Conservation (phyloP, 2,113 vertebrate species). For the Neolamprologus hecqui region DNA sequence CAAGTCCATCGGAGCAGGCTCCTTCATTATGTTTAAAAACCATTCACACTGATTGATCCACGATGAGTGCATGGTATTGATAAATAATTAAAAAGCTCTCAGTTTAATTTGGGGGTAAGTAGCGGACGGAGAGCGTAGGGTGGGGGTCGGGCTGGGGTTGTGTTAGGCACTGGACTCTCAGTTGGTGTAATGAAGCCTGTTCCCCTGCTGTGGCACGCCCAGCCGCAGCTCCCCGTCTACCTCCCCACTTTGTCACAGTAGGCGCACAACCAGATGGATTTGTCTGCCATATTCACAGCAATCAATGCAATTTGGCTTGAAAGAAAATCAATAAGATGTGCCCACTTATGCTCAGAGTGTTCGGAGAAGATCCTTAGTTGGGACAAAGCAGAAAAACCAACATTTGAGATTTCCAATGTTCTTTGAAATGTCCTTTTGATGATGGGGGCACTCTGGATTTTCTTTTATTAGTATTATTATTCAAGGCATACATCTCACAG, state of each 20-base stretch:
- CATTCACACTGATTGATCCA: conserved; percentile 73
- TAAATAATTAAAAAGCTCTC: conserved; percentile 88
- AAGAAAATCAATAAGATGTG: conserved; percentile 97
- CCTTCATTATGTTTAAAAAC: conserved; percentile 77
- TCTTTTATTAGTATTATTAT: neutral
- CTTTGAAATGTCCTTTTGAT: conserved; percentile 16
- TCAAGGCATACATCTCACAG: neutral
- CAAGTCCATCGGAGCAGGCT: conserved; percentile 60
- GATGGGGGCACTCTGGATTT: neutral
- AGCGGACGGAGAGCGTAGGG: conserved; percentile 65
- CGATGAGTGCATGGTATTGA: conserved; percentile 77
- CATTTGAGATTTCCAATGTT: conserved; percentile 79
- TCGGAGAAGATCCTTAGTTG: conserved; percentile 77
- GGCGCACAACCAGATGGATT: conserved; percentile 83
- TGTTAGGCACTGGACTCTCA: conserved; percentile 75
- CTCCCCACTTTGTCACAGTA: conserved; percentile 74
- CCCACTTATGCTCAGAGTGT: conserved; percentile 89
- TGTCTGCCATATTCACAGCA: conserved; percentile 88
- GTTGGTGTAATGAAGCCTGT: conserved; percentile 80
- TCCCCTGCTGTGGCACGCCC: conserved; percentile 73
- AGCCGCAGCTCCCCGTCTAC: conserved; percentile 69
- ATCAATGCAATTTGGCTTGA: conserved; percentile 91
- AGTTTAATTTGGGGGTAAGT: conserved; percentile 73
- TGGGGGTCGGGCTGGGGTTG: conserved; percentile 60
- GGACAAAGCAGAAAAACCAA: conserved; percentile 80